Evolutionary conservation across 2,888 invertebrate species (phyloP).

Genomic region (Epistrophe grossulariae): DNA sequence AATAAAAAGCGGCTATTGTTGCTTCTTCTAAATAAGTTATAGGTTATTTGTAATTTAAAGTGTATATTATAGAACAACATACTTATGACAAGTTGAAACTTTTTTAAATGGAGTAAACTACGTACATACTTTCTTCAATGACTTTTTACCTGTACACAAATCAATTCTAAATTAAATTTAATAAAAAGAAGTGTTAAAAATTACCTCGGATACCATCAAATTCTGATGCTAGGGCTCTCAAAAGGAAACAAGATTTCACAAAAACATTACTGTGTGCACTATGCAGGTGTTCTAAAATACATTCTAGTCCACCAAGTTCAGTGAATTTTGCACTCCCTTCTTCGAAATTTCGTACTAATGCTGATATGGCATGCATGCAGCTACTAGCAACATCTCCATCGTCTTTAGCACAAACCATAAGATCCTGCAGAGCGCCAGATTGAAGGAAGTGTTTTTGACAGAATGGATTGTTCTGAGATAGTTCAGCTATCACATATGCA

Average conservation of each 20-base stretch:
- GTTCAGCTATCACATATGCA: constrained; percentile 89
- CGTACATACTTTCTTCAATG: too few species aligned
- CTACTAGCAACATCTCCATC: constrained; percentile 86
- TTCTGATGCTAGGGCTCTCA: constrained; percentile 86
- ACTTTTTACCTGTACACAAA: too few species aligned
- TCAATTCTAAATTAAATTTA: background rate
- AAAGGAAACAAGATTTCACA: constrained; percentile 90
- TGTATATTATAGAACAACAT: too few species aligned
- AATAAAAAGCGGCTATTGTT: too few species aligned
- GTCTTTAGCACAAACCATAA: constrained; percentile 85
- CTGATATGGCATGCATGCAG: constrained; percentile 91
- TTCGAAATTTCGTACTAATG: constrained; percentile 88
- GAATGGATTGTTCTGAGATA: constrained; percentile 94
- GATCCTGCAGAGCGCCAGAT: constrained; percentile 86
- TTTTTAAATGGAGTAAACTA: too few species aligned
- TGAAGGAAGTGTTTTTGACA: constrained; percentile 90
- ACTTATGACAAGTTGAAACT: too few species aligned
- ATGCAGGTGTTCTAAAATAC: constrained; percentile 86
- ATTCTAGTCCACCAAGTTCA: constrained; percentile 87
- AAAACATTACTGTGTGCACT: constrained; percentile 85
- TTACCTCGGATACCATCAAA: constrained; percentile 86
- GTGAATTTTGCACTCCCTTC: constrained; percentile 87
- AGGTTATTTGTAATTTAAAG: too few species aligned
- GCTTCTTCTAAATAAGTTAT: too few species aligned
- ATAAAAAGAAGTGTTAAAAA: background rate